These are phyloP conservation scores for Hoplodrina ambigua DNA, from an alignment of 2,888 invertebrate genomes.

Conservation along the genomic window DNA sequence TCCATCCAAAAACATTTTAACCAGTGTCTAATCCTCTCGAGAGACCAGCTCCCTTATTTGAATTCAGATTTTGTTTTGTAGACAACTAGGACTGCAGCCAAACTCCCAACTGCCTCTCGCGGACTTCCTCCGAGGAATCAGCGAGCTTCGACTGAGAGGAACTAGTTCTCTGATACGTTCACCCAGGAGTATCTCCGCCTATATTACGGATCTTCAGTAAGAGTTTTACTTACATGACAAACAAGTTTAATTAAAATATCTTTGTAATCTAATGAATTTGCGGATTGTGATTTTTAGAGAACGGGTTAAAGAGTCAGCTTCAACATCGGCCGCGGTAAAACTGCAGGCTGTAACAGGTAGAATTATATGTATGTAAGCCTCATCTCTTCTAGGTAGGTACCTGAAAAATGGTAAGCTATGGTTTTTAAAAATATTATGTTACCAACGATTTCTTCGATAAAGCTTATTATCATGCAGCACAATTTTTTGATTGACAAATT, in stretches of 20 bases:
- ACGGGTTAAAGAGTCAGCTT: conserved; percentile 20
- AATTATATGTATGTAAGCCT: neutral
- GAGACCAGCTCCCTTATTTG: too few relatives aligned
- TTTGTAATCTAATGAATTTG: neutral
- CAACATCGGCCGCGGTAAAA: conserved; percentile 37
- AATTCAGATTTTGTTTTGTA: conserved; percentile 49
- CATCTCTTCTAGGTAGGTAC: too few relatives aligned
- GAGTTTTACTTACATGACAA: conserved; percentile 22
- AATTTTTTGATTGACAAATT: too few relatives aligned
- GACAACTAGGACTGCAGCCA: conserved; percentile 79
- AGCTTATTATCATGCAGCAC: too few relatives aligned
- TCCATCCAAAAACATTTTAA: too few relatives aligned
- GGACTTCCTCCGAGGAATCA: conserved; percentile 92
- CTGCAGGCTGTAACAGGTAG: conserved; percentile 25
- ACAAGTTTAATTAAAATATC: neutral
- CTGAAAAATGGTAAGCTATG: too few relatives aligned
- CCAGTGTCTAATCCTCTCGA: too few relatives aligned
- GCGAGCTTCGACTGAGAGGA: conserved; percentile 92
- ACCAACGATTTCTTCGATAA: too few relatives aligned
- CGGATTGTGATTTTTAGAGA: conserved; percentile 33
- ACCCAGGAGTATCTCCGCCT: conserved; percentile 78
- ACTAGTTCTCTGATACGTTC: conserved; percentile 92
- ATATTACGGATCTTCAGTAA: conserved; percentile 80
- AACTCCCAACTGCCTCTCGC: conserved; percentile 75
- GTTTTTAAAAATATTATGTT: too few relatives aligned